Base-by-base conservation (phyloP, 2,888 invertebrate genomes). In the Bedellia somnulentella region DNA sequence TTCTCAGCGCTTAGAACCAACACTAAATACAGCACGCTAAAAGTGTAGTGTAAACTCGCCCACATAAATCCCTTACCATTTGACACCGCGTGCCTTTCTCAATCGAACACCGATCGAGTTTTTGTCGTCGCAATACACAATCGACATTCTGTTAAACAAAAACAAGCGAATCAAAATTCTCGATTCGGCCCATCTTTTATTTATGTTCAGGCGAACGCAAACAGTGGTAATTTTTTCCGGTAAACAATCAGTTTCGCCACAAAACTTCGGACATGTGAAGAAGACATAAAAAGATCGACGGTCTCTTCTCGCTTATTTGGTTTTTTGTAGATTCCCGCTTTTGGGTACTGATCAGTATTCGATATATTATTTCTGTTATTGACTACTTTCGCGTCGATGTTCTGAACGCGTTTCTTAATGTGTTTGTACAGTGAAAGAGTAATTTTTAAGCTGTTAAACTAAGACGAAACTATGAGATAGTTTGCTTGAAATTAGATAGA, bases 221-320 rank as follows among this genome's bases (percentile, higher is more conserved):
- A 73, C 73, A 70, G 71, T 54, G 66, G 70, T 71, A 67, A 73
- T 75, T 75, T 75, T 75, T 73, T 73, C 73, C 73, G 62, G 57
- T 64, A 75, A 73, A 75, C 73, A 75, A 73, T 71, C 71, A 70
- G 60, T 73, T 75, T 73, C 73, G 67, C 49, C 63, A 60, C 68
- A 73, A 75, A 75, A 75, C 70, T 73, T 64, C 67, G 62, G n/a
- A 57, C 57, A 59, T 63, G 62, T 48, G 62, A 66, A 57, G 61
- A 61, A 61, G 58, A 54, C 55, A 53, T 70, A 73, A 73, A 73
- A 73, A 73, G 57, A n/a, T n/a, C n/a, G n/a, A n/a, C n/a, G n/a
- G n/a, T n/a, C n/a, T n/a, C n/a, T n/a, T n/a, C n/a, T n/a, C n/a
- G n/a, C n/a, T n/a, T n/a, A n/a, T n/a, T n/a, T n/a, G n/a, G n/a